Conservation (phyloP, 2,113 vertebrate genomes). For the Peromyscus polionotus region DNA sequence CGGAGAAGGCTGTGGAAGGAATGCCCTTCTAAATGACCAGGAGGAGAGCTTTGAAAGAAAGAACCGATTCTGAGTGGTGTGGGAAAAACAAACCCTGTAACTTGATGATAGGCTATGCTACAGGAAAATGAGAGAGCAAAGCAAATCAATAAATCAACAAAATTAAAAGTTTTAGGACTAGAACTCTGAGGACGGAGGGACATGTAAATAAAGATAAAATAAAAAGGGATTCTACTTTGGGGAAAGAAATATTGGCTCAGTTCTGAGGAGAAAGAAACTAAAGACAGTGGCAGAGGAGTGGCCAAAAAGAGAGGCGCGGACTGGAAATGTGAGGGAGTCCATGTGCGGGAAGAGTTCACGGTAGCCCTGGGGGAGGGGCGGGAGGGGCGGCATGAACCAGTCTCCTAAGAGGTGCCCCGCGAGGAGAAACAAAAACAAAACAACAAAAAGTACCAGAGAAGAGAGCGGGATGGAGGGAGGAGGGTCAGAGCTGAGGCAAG, state of each 20-base stretch:
- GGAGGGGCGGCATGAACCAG: background rate
- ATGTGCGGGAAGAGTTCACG: background rate
- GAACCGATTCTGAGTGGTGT: background rate
- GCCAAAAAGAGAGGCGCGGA: background rate
- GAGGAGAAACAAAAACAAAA: background rate
- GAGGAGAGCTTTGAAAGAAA: background rate
- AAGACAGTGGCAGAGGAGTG: background rate
- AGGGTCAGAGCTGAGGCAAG: background rate
- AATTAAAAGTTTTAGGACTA: background rate
- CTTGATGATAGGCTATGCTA: background rate
- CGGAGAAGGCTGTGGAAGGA: background rate
- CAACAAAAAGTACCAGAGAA: background rate
- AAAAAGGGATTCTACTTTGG: background rate
- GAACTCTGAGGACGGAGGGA: background rate
- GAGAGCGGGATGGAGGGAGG: background rate
- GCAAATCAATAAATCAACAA: background rate
- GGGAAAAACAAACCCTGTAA: background rate
- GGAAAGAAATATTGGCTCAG: background rate
- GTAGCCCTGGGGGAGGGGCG: background rate
- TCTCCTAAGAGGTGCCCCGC: background rate
- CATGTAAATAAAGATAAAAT: slow-evolving; percentile 3
- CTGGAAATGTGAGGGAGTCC: background rate
- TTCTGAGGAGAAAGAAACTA: background rate
- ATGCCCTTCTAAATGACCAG: background rate
- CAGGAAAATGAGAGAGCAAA: background rate